Evolutionary conservation across 53 echinoderm and acorn worm species (phyloP), one percentile per base, ranked within the genome.

Genomic region (Astropecten irregularis): DNA sequence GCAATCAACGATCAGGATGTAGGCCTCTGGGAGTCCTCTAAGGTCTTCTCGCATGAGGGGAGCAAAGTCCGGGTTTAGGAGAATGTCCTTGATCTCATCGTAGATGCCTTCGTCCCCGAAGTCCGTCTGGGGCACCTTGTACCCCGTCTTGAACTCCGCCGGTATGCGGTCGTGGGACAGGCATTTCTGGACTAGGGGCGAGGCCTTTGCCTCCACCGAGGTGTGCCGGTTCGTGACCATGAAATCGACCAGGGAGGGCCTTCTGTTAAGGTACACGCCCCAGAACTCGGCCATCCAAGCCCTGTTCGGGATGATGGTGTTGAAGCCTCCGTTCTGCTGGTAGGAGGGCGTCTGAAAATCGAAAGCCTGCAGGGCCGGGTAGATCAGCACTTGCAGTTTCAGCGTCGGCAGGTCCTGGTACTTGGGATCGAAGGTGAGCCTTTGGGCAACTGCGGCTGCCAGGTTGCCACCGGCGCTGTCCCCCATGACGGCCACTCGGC

Each of bases 391-490:
- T 52, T 95, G 95, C n/a, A 89, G 60, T 55, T 77, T 91, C 25
- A 92, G 32, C 26, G 77, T 61, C 7, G 94, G 94, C 21, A 88
- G 72, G 6, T 36, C 37, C 28, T 49, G 28, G 19, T 85, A 73
- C 34, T 84, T 21, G 0, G 86, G 63, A 42, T 94, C 91, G 47
- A 91, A 91, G 38, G 81, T 82, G 28, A 97, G 56, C 32, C 86
- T 68, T 68, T 91, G 91, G 8, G 88, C 56, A 26, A 97, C 86
- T 18, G 94, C 88, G 1, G 94, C 90, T 0, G 92, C 83, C 13
- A 97, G 82, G 52, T 92, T 89, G 1, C 94, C 99, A 3, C 99
- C 99, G 1, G 99, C 94, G 48, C 99, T 97, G 79, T 97, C 94
- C 0, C 99, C 99, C 40, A 84, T 84, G 16, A 97, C 68, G 0